phyloP scores from a whole-genome alignment of 2,888 invertebrate genomes.

The Cephus nigrinus region DNA sequence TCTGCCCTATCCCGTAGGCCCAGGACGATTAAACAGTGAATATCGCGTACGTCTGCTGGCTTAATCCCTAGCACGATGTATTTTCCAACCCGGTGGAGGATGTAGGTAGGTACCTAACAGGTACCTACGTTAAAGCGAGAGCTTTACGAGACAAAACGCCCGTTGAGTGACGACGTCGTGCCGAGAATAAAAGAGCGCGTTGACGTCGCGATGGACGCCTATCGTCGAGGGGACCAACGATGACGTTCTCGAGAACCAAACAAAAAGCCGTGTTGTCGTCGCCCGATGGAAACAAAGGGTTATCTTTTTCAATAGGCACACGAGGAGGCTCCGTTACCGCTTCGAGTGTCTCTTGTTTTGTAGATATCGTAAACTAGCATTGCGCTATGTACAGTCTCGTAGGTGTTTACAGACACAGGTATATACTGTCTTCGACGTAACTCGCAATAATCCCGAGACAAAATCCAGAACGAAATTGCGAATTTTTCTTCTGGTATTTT shows the following conservation, averaged over 20 bases:
- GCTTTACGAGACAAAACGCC: constrained; percentile 1
- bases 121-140: neutral
- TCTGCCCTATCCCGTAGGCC: neutral
- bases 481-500: neutral
- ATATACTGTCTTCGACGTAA: neutral
- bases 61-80: neutral
- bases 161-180: neutral
- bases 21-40: constrained; percentile 26
- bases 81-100: neutral
- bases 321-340: neutral
- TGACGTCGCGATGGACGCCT: neutral
- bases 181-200: neutral
- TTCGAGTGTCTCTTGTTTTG: neutral
- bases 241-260: neutral
- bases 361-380: neutral
- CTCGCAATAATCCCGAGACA: neutral
- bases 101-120: neutral
- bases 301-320: constrained; percentile 20
- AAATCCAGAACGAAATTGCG: neutral
- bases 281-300: constrained; percentile 12
- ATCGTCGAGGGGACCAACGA: neutral
- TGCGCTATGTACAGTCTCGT: neutral
- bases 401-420: neutral
- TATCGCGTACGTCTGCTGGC: constrained; percentile 12
- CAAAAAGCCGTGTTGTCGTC: neutral